These are phyloP conservation scores for Molorchus minor DNA, from an alignment of 2,888 invertebrate genomes.

Conservation along the genomic window DNA sequence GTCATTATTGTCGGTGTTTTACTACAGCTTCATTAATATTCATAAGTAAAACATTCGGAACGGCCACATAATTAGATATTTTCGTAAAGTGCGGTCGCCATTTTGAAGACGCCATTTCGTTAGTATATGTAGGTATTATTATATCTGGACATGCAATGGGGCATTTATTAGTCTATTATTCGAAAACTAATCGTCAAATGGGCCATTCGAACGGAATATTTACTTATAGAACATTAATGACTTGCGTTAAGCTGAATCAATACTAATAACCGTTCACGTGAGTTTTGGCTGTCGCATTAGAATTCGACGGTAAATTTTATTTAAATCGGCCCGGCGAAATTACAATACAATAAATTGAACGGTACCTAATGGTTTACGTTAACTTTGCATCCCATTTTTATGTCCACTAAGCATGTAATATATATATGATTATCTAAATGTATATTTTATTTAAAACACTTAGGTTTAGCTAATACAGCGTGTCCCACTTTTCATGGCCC, in stretches of 20 bases:
- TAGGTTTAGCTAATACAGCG: no score
- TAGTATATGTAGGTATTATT: slow-evolving; percentile 45
- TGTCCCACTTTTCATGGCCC: no score
- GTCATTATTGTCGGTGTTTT: neutral
- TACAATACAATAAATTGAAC: no score
- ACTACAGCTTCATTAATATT: slow-evolving; percentile 15
- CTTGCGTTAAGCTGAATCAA: slow-evolving; percentile 18
- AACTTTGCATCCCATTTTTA: no score
- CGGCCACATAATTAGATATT: slow-evolving; percentile 11
- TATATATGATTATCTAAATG: no score
- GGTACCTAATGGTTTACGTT: no score
- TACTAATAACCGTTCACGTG: slow-evolving; percentile 18
- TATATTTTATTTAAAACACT: no score
- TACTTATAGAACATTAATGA: slow-evolving; percentile 27
- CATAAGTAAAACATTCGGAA: slow-evolving; percentile 4
- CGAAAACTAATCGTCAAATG: slow-evolving; percentile 34
- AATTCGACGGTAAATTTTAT: slow-evolving; percentile 13
- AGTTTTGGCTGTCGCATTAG: neutral
- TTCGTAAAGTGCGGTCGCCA: slow-evolving; percentile 40
- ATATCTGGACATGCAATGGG: slow-evolving; percentile 49
- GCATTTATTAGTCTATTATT: slow-evolving; percentile 50
- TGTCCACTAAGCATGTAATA: no score
- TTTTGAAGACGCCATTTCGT: slow-evolving; percentile 52
- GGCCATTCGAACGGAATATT: slow-evolving; percentile 38
- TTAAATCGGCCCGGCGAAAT: neutral